A percentile compares a stretch with the other conserved stretches of the same genome.
Evolutionary conservation across 2,113 vertebrate genomes (phyloP).

Genomic region (Peromyscus maniculatus): DNA sequence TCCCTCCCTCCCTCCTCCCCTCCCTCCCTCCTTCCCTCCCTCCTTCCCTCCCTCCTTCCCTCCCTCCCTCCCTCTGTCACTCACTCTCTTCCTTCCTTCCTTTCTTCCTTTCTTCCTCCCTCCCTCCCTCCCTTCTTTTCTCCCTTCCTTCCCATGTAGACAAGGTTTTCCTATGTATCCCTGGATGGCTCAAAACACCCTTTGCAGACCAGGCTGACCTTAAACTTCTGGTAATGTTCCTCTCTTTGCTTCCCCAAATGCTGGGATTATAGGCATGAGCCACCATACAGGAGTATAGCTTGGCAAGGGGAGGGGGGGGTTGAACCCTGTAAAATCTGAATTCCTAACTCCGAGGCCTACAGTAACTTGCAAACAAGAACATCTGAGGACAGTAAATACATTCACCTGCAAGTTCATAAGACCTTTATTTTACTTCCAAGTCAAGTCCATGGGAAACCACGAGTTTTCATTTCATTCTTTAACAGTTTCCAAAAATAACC

Average conservation of each 20-base stretch:
- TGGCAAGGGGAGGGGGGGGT: not conserved
- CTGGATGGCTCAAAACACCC: not conserved
- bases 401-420: slow-evolving; percentile 75
- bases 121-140: not conserved
- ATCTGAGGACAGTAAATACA: slow-evolving; percentile 64
- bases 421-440: slow-evolving; percentile 77
- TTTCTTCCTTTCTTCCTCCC: not conserved
- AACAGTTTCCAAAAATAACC: slow-evolving; percentile 79
- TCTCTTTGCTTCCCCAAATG: not conserved
- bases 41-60: too few species aligned
- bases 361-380: slow-evolving; percentile 62
- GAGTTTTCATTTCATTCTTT: slow-evolving; percentile 82
- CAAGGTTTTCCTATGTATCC: too few species aligned
- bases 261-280: not conserved
- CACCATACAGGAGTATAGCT: not conserved
- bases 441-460: slow-evolving; percentile 78
- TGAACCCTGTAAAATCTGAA: not conserved
- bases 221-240: not conserved
- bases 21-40: too few species aligned
- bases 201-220: not conserved
- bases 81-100: too few species aligned
- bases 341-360: not conserved
- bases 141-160: not conserved
- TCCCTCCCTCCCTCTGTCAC: too few species aligned
- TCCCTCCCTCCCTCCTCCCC: not conserved